phyloP scores from a whole-genome alignment of 2,797 vertebrate genomes.

The Acestrorhynchus altus region DNA sequence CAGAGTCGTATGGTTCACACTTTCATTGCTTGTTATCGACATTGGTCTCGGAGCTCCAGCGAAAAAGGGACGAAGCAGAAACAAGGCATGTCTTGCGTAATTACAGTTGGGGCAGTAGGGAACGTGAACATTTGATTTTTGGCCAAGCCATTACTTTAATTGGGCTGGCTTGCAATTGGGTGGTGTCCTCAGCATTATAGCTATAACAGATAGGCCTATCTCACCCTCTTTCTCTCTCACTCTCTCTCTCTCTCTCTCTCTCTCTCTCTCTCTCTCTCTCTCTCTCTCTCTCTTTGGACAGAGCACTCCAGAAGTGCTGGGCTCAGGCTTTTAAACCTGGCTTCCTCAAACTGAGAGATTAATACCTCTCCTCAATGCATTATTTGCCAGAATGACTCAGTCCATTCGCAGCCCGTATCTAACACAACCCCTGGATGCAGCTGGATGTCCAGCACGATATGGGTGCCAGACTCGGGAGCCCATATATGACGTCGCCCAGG shows the following conservation, averaged over 20 bases:
- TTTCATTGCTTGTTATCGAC: no score
- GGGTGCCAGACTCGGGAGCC: not conserved
- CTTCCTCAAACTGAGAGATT: conserved; percentile 7
- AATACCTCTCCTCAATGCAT: conserved; percentile 2
- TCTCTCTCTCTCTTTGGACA: not conserved
- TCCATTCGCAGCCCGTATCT: not conserved
- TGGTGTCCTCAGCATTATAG: not conserved
- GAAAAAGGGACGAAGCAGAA: not conserved
- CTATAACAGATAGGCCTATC: no score
- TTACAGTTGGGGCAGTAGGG: not conserved
- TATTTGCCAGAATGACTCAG: conserved; percentile 19
- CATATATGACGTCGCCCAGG: not conserved
- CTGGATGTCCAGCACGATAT: not conserved
- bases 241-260: no score
- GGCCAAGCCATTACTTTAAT: not conserved
- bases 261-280: not conserved
- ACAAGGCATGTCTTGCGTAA: not conserved
- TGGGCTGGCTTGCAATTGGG: conserved; percentile 17
- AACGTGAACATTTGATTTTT: not conserved
- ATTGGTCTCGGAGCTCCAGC: not conserved
- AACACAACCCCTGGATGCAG: conserved; percentile 4
- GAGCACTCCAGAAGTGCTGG: conserved; percentile 23
- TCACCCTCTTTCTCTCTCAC: no score
- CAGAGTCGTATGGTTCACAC: no score
- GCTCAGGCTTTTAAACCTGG: not conserved